Percentiles rank a stretch among this genome's conserved stretches.
Evolutionary conservation across 2,113 vertebrate genomes (phyloP).

Genomic region (Oreochromis tanganicae): DNA sequence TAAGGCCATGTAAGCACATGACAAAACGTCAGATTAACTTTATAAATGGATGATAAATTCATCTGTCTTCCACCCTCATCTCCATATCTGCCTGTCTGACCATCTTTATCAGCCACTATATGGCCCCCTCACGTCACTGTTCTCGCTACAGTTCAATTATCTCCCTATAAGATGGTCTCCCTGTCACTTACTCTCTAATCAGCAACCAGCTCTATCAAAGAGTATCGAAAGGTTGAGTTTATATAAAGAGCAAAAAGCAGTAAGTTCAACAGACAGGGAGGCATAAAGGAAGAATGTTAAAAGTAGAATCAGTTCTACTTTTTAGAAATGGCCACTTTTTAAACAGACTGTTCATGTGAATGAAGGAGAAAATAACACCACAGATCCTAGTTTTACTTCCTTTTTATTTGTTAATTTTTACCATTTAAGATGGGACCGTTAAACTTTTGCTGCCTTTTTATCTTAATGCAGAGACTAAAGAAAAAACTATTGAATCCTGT

Average conservation of each 20-base stretch:
- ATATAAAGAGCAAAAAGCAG: not conserved
- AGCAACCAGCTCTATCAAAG: not conserved
- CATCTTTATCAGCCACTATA: not conserved
- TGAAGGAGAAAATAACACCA: not conserved
- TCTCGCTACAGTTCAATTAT: not conserved
- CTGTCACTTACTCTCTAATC: not conserved
- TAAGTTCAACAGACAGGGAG: not conserved
- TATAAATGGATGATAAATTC: not conserved
- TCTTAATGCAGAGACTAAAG: not conserved
- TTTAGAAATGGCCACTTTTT: not conserved
- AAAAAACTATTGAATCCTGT: rapidly evolving
- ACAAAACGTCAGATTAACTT: not conserved
- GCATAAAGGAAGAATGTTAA: not conserved
- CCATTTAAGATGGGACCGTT: not conserved
- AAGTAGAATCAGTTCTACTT: not conserved
- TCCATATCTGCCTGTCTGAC: not conserved
- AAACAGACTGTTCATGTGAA: not conserved
- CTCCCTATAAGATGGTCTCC: not conserved
- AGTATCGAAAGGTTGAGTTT: not conserved
- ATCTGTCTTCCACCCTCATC: not conserved
- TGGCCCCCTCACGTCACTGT: not conserved
- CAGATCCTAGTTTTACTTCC: rapidly evolving
- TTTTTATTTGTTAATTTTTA: not conserved
- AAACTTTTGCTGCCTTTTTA: not conserved
- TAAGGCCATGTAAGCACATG: not conserved